Percentiles rank a stretch among this genome's conserved stretches.
Conservation (phyloP, 2,113 vertebrate genomes). For the Vombatus ursinus region DNA sequence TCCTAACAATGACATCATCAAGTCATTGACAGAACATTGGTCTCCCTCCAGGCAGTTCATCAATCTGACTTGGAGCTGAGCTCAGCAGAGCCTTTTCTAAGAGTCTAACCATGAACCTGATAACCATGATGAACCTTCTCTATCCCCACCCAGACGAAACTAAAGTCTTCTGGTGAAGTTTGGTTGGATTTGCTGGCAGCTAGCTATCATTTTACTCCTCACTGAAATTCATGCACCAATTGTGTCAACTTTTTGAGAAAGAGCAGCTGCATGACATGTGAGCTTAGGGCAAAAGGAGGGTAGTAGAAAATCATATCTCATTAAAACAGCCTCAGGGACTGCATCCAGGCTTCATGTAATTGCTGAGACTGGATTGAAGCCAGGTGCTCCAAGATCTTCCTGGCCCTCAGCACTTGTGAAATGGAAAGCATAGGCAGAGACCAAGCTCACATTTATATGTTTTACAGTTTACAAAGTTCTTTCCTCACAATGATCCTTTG, state of each 20-base stretch:
- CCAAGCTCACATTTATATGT: not conserved
- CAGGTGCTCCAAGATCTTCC: not conserved
- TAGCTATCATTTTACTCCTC: not conserved
- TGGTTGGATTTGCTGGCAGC: not conserved
- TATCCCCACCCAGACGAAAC: not conserved
- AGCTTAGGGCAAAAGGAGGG: not conserved
- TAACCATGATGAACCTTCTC: not conserved
- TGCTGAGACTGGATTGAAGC: not conserved
- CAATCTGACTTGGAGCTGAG: not conserved
- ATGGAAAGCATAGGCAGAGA: not conserved
- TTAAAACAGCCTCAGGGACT: not conserved
- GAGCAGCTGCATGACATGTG: not conserved
- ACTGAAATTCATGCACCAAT: not conserved
- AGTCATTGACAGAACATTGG: not conserved
- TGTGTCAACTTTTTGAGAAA: not conserved
- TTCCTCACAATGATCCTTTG: not conserved
- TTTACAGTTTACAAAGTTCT: not conserved
- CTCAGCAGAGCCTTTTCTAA: not conserved
- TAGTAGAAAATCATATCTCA: not conserved
- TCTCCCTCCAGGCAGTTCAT: not conserved
- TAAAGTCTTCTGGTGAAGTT: not conserved
- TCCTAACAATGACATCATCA: not conserved
- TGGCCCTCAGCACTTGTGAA: not conserved
- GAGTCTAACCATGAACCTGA: not conserved
- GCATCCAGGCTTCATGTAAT: not conserved